A percentile compares a stretch with the other conserved stretches of the same genome.
Evolutionary conservation across 2,113 vertebrate genomes (phyloP).

Genomic region (Lycaon pictus): DNA sequence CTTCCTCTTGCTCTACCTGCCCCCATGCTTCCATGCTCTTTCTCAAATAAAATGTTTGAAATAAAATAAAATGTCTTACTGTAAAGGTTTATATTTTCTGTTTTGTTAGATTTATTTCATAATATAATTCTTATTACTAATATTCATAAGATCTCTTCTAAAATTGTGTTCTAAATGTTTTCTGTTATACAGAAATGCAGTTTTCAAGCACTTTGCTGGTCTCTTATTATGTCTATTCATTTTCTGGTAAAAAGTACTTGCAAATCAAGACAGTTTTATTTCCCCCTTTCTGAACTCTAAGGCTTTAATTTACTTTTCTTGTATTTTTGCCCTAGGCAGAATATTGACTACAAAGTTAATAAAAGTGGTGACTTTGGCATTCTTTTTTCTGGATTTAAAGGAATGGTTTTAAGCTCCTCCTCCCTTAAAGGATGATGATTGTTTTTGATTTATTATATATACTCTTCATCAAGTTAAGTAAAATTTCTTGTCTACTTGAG

Average conservation of each 20-base stretch:
- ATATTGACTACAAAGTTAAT: conserved; percentile 30
- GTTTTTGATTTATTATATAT: neutral
- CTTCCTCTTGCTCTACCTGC: neutral
- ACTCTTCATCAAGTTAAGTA: neutral
- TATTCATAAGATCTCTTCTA: neutral
- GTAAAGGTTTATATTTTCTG: neutral
- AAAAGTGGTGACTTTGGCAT: neutral
- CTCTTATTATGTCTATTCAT: neutral
- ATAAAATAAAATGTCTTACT: neutral
- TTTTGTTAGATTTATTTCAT: conserved; percentile 2
- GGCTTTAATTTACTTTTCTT: conserved; percentile 47
- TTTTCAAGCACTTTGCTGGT: neutral
- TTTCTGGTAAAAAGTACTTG: neutral
- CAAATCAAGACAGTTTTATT: conserved; percentile 23
- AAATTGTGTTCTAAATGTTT: conserved; percentile 15
- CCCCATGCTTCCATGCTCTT: neutral
- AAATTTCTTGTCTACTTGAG: neutral
- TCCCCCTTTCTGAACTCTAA: neutral
- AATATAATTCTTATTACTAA: neutral
- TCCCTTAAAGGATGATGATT: neutral
- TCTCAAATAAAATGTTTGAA: neutral
- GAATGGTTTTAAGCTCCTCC: neutral
- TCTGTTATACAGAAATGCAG: neutral
- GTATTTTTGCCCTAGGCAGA: conserved; percentile 29
- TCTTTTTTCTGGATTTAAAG: neutral